Evolutionary conservation across 2,113 vertebrate species (phyloP).

Genomic region (Acanthochromis polyacanthus): DNA sequence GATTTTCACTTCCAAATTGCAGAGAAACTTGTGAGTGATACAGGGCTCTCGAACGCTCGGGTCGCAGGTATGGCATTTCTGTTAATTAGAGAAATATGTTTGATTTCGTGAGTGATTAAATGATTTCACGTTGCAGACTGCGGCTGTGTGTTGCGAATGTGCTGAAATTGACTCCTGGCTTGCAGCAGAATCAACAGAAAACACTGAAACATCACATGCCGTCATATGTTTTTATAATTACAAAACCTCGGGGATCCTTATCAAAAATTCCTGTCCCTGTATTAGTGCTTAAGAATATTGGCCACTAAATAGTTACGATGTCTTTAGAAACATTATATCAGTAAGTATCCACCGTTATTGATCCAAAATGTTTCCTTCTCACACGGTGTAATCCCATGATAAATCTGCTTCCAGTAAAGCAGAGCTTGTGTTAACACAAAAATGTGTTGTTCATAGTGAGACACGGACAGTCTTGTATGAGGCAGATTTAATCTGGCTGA

Average conservation of each 20-base stretch:
- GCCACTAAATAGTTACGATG: too few species aligned
- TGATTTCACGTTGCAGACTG: not conserved
- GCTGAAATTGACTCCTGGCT: too few species aligned
- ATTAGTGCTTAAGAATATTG: too few species aligned
- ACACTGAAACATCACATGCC: too few species aligned
- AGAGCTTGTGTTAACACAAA: too few species aligned
- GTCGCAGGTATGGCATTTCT: not conserved
- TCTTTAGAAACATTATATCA: too few species aligned
- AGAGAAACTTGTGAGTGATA: not conserved
- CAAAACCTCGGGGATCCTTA: too few species aligned
- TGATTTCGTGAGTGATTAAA: not conserved
- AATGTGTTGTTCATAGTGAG: not conserved
- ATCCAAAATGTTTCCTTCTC: conserved; percentile 2
- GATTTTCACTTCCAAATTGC: not conserved
- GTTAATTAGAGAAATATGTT: not conserved
- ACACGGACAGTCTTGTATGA: conserved; percentile 4
- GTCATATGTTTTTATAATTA: too few species aligned
- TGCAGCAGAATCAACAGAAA: too few species aligned
- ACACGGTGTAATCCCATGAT: not conserved
- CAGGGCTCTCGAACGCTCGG: not conserved
- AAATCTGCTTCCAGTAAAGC: not conserved
- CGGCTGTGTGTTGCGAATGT: too few species aligned
- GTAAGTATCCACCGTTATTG: not conserved
- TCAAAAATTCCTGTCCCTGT: too few species aligned
- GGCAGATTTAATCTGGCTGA: conserved; percentile 34